Percentiles rank a stretch among this genome's conserved stretches.
Evolutionary conservation across 2,797 vertebrate species (phyloP).

Genomic region (Percopsis omiscomaycus): DNA sequence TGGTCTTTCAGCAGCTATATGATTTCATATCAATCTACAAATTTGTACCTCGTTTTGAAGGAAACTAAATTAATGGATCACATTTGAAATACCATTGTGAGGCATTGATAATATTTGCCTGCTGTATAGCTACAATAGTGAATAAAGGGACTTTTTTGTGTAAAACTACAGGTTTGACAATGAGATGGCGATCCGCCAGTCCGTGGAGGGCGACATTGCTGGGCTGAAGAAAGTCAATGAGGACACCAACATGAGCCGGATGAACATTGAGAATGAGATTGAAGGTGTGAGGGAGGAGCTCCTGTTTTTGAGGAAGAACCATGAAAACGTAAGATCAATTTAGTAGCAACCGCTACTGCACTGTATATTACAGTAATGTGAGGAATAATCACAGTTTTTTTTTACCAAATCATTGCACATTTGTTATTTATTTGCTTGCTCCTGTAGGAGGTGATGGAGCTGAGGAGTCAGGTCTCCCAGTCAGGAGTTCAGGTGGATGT

Average conservation of each 20-base stretch:
- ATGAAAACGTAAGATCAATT: slow-evolving; percentile 71
- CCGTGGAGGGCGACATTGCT: slow-evolving; percentile 87
- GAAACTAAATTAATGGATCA: background rate
- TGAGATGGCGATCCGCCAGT: slow-evolving; percentile 86
- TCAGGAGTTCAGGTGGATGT: slow-evolving; percentile 90
- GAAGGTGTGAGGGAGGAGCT: slow-evolving; percentile 90
- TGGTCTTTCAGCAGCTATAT: background rate
- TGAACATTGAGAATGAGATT: slow-evolving; percentile 89
- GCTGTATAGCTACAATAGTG: background rate
- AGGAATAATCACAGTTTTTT: background rate
- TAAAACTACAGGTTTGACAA: slow-evolving; percentile 82
- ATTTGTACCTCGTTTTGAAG: background rate
- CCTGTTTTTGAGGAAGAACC: slow-evolving; percentile 86
- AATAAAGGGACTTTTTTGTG: background rate
- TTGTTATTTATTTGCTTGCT: background rate
- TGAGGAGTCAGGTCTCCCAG: slow-evolving; percentile 82
- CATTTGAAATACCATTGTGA: no score
- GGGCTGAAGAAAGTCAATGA: slow-evolving; percentile 89
- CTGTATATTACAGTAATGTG: background rate
- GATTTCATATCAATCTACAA: background rate
- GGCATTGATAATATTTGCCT: background rate
- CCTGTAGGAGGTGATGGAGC: slow-evolving; percentile 82
- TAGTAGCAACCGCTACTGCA: background rate
- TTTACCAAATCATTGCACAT: background rate
- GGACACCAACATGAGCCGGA: slow-evolving; percentile 85